Evolutionary conservation across 53 echinoderm and acorn worm genomes (phyloP).

Genomic region (Glandiceps talaboti): DNA sequence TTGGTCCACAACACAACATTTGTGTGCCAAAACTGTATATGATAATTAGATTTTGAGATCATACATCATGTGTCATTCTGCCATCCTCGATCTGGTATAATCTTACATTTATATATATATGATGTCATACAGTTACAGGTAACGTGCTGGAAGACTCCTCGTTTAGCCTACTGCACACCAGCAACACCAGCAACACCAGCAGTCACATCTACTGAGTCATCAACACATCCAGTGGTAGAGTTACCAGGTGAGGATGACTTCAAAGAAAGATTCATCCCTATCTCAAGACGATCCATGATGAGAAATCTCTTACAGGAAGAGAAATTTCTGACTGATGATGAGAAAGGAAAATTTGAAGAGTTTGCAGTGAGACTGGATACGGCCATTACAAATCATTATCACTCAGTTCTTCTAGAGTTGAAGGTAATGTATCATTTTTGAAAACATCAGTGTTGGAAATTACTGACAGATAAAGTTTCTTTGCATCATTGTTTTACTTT

Average conservation of each 20-base stretch:
- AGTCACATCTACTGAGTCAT: not conserved
- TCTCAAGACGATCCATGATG: conserved; percentile 75
- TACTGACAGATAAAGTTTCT: no score
- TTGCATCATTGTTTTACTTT: no score
- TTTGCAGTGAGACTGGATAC: conserved; percentile 80
- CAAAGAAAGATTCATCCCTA: conserved; percentile 86
- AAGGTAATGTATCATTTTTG: no score
- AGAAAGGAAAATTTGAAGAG: conserved; percentile 69
- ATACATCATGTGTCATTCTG: no score
- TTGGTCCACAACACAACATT: no score
- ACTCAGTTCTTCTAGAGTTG: conserved; percentile 66
- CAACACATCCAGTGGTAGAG: conserved; percentile 35
- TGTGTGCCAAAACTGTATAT: no score
- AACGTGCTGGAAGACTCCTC: not conserved
- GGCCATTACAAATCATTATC: conserved; percentile 76
- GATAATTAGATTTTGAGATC: no score
- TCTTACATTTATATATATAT: no score
- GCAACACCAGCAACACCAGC: not conserved
- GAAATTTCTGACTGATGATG: conserved; percentile 37
- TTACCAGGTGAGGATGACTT: conserved; percentile 44
- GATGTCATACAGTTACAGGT: not conserved
- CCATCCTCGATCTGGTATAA: no score
- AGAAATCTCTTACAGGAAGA: conserved; percentile 80
- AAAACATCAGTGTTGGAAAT: no score
- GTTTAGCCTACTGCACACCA: not conserved